Evolutionary conservation across 2,888 invertebrate species (phyloP), one percentile per base, ranked within the genome.

Genomic region (Pterostichus niger): DNA sequence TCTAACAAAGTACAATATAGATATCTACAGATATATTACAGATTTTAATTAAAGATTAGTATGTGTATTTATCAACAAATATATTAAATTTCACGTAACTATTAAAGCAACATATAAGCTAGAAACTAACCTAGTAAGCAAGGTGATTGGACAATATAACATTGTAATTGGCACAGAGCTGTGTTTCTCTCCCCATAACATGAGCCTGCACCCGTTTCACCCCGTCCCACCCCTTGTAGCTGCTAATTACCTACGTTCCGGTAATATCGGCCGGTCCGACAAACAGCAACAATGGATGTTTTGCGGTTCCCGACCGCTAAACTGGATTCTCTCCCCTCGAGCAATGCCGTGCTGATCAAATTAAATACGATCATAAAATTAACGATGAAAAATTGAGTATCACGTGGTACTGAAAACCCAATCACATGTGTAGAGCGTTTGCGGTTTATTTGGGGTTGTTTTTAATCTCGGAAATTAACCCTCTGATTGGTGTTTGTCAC

Each of bases 201-300:
- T 10, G n/a, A 33, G n/a, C 24, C 24, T 24, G 59, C 31, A 24
- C 59, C 59, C 59, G 5, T 9, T 9, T 31, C 59, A 24, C 59
- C 49, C 49, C 49, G 1, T 49, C n/a, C n/a, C 49, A 5, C 11
- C 49, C 49, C 49, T 49, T 49, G 49, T 49, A 49, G 49, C 49
- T 49, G 64, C 64, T 64, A 64, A 64, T 64, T 64, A 64, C 64
- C 35, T 64, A 64, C 64, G 64, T 64, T 64, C 64, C 64, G 64
- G 64, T 64, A 31, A 59, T 59, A 59, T 31, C 59, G 59, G 59
- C 31, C 59, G 40, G 59, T 64, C 64, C 31, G 35, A 35, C 64
- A 33, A 64, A 64, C 64, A 35, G 64, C 64, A 64, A 64, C 64
- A 64, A 64, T 64, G 64, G 64, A 64, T 64, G 64, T 64, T 64